These are phyloP conservation scores for Lagocephalus sceleratus DNA, from an alignment of 2,797 vertebrate species.

Conservation along the genomic window DNA sequence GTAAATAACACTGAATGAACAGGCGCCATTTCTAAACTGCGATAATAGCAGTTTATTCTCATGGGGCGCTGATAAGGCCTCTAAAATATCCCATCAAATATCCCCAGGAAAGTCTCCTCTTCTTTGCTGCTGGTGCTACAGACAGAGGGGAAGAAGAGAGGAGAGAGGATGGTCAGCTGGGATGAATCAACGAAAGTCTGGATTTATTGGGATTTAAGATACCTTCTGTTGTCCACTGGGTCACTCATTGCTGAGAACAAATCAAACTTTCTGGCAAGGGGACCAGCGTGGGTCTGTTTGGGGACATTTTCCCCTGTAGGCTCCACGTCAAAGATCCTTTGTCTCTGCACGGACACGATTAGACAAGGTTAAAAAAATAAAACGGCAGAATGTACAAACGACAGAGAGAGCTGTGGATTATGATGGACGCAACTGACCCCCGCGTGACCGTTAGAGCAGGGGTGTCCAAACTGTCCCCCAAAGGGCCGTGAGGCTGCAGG, in stretches of 20 bases:
- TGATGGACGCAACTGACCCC: not conserved
- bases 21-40: not conserved
- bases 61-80: slow-evolving; percentile 3
- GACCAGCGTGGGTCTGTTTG: slow-evolving; percentile 37
- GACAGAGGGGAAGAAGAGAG: not conserved
- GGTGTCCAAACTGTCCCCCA: too few species aligned
- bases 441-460: not conserved
- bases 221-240: slow-evolving; percentile 52
- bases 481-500: too few species aligned
- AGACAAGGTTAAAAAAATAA: not conserved
- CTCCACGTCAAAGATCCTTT: slow-evolving; percentile 32
- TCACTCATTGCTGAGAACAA: slow-evolving; percentile 71
- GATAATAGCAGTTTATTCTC: not conserved
- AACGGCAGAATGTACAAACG: not conserved
- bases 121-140: slow-evolving; percentile 57
- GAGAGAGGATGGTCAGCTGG: not conserved
- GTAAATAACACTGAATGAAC: slow-evolving; percentile 3
- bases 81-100: slow-evolving; percentile 96
- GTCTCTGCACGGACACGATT: slow-evolving; percentile 34
- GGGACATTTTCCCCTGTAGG: slow-evolving; percentile 30
- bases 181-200: not conserved
- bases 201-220: slow-evolving; percentile 7
- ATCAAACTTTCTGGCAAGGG: slow-evolving; percentile 59
- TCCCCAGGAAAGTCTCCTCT: slow-evolving; percentile 82
- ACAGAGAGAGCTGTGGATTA: not conserved